phyloP scores from a whole-genome alignment of 1,140 invertebrate species.

The Dreissena rostriformis region DNA sequence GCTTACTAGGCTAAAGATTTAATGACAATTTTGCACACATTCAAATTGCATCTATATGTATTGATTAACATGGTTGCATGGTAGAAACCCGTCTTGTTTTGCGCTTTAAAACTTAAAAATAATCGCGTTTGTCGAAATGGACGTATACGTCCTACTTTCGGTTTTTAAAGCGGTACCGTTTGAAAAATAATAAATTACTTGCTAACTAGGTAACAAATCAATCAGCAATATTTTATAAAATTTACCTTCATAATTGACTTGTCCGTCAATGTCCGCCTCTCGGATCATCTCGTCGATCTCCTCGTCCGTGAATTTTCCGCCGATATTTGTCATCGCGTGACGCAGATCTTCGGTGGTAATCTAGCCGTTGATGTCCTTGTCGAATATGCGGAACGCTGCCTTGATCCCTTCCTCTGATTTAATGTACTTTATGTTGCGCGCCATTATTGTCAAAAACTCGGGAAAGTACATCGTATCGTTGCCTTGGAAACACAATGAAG shows the following conservation, averaged over 20 bases:
- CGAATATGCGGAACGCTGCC: conserved; percentile 98
- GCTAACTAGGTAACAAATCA: too few relatives aligned
- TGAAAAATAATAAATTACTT: too few relatives aligned
- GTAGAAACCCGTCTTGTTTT: too few relatives aligned
- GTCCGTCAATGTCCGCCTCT: conserved; percentile 39
- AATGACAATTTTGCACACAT: too few relatives aligned
- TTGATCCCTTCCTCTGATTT: conserved; percentile 99
- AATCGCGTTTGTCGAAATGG: too few relatives aligned
- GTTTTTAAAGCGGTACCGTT: too few relatives aligned
- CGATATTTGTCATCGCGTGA: conserved; percentile 38
- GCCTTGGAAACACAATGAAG: conserved; percentile 20
- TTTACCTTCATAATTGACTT: conserved; percentile 51
- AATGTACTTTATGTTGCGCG: conserved; percentile 99
- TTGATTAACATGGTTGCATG: too few relatives aligned
- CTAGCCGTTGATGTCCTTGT: conserved; percentile 82
- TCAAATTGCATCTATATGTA: too few relatives aligned
- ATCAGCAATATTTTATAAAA: too few relatives aligned
- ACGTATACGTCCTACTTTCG: too few relatives aligned
- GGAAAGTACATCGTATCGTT: conserved; percentile 30
- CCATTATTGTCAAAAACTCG: conserved; percentile 83
- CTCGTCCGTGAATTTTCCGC: conserved; percentile 36
- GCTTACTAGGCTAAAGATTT: too few relatives aligned
- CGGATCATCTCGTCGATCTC: conserved; percentile 47
- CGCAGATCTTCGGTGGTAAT: conserved; percentile 3
- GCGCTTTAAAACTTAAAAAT: too few relatives aligned